phyloP scores from a whole-genome alignment of 2,888 invertebrate species.

The Thymelicus acteon region DNA sequence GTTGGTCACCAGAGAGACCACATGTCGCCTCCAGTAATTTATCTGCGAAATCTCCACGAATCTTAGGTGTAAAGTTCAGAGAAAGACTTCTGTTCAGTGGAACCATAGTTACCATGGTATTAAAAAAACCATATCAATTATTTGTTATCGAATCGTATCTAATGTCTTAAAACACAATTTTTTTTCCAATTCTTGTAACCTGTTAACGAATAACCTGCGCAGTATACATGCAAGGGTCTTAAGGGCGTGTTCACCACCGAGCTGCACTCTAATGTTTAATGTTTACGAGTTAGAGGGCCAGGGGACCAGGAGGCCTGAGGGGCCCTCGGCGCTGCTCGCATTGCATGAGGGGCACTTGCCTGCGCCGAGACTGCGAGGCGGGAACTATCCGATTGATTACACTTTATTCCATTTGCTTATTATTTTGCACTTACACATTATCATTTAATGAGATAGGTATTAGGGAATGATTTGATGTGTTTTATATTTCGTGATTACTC shows the following conservation, averaged over 20 bases:
- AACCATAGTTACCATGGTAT: too few relatives aligned
- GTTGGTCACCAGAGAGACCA: too few relatives aligned
- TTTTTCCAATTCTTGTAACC: not conserved
- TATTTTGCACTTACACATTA: conserved; percentile 9
- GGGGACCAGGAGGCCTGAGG: conserved; percentile 2
- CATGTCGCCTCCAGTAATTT: too few relatives aligned
- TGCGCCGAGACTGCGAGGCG: conserved; percentile 24
- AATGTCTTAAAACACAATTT: too few relatives aligned
- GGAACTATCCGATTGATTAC: conserved; percentile 29
- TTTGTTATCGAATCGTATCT: too few relatives aligned
- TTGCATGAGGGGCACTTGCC: conserved; percentile 34
- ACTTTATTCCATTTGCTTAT: conserved; percentile 28
- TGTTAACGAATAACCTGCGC: conserved; percentile 5
- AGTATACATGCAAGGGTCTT: conserved; percentile 13
- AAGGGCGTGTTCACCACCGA: conserved; percentile 24
- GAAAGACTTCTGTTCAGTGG: too few relatives aligned
- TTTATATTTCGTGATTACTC: too few relatives aligned
- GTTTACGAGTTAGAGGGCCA: conserved; percentile 26
- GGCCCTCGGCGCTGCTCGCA: conserved; percentile 18
- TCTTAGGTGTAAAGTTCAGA: too few relatives aligned
- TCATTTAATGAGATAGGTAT: too few relatives aligned
- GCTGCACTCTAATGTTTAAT: conserved; percentile 30
- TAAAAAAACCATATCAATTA: too few relatives aligned
- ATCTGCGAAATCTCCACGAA: too few relatives aligned
- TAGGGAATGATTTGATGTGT: too few relatives aligned